Percentiles rank a stretch among this genome's conserved stretches.
Conservation (phyloP, 2,113 vertebrate species). For the Vanacampus margaritifer region DNA sequence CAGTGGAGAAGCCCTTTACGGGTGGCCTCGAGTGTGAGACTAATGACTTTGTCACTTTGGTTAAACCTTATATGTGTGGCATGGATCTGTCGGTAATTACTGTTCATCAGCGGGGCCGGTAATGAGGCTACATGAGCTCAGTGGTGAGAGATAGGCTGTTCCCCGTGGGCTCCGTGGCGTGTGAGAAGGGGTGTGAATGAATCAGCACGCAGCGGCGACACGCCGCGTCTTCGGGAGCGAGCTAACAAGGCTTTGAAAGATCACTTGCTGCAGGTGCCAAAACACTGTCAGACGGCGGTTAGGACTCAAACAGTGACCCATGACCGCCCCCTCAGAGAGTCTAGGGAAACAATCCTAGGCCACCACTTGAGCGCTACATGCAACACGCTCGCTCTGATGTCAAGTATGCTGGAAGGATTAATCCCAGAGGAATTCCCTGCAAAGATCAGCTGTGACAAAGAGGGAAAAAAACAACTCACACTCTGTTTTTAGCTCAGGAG, state of each 20-base stretch:
- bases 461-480: slow-evolving; percentile 10
- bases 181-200: slow-evolving; percentile 48
- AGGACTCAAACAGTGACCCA: slow-evolving; percentile 39
- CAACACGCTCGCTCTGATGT: slow-evolving; percentile 25
- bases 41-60: slow-evolving; percentile 75
- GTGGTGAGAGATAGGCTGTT: slow-evolving; percentile 65
- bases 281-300: slow-evolving; percentile 53
- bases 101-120: slow-evolving; percentile 65
- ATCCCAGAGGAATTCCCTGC: slow-evolving; percentile 5
- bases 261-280: slow-evolving; percentile 57
- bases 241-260: slow-evolving; percentile 58
- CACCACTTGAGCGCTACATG: slow-evolving; percentile 23
- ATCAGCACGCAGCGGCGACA: slow-evolving; percentile 26
- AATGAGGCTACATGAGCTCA: slow-evolving; percentile 69
- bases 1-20: slow-evolving; percentile 52
- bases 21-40: slow-evolving; percentile 62
- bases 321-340: slow-evolving; percentile 16
- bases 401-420: background rate
- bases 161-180: slow-evolving; percentile 56
- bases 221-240: slow-evolving; percentile 39
- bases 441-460: slow-evolving; percentile 15
- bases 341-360: slow-evolving; percentile 35
- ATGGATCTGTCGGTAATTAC: slow-evolving; percentile 70
- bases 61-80: slow-evolving; percentile 65
- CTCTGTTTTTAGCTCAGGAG: slow-evolving; percentile 32